Conservation (phyloP, 2,113 vertebrate species). For the Pygoscelis antarcticus region DNA sequence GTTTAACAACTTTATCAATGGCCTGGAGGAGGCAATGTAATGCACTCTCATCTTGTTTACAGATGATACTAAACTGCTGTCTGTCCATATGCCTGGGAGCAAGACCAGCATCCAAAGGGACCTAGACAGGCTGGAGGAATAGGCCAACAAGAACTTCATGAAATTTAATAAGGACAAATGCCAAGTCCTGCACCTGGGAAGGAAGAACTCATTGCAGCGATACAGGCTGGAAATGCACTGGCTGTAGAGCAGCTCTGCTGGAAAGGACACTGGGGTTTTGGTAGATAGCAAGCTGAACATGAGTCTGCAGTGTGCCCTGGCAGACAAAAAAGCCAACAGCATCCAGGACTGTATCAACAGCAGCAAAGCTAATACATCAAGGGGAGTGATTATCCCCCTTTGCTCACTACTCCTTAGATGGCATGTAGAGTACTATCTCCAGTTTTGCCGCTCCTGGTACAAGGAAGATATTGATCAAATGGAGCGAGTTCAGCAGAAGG, state of each 20-base stretch:
- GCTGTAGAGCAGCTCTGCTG: neutral
- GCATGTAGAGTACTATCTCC: neutral
- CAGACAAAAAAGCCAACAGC: neutral
- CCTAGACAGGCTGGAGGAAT: neutral
- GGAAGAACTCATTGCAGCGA: neutral
- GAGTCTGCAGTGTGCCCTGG: neutral
- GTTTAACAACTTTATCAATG: neutral
- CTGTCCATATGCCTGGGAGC: neutral
- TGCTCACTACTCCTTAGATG: neutral
- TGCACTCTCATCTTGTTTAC: neutral
- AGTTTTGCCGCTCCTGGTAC: neutral
- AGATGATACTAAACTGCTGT: neutral
- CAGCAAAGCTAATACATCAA: neutral
- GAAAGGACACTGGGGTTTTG: neutral
- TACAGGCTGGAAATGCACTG: neutral
- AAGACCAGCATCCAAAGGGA: neutral
- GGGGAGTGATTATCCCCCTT: neutral
- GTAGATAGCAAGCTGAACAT: neutral
- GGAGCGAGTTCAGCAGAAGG: neutral
- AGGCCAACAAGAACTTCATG: neutral
- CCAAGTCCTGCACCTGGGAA: neutral
- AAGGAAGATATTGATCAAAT: neutral
- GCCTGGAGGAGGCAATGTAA: neutral
- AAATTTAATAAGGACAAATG: neutral
- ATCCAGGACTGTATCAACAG: neutral